Conservation (phyloP, 2,888 invertebrate species). For the Bellardia pandia region DNA sequence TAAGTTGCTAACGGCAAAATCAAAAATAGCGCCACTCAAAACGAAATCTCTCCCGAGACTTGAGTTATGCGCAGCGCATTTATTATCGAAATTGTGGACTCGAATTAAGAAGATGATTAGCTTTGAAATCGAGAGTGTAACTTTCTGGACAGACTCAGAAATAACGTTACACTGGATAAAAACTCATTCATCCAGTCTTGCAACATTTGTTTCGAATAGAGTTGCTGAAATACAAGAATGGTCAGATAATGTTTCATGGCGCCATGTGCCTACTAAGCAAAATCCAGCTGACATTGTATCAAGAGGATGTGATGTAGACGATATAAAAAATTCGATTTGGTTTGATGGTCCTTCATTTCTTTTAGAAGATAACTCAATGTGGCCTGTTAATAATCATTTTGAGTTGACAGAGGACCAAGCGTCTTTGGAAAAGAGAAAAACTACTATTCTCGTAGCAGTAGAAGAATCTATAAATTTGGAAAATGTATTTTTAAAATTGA, state of each 20-base stretch:
- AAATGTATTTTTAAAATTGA: background rate
- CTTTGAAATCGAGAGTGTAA: conserved; percentile 23
- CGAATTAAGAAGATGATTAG: conserved; percentile 22
- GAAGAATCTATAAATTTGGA: background rate
- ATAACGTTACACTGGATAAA: conserved; percentile 42
- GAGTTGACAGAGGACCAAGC: background rate
- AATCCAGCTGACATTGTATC: conserved; percentile 13
- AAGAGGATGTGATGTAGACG: conserved; percentile 11
- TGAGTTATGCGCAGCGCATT: conserved; percentile 14
- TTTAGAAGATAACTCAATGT: too few species aligned
- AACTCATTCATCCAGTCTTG: conserved; percentile 33
- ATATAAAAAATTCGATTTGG: background rate
- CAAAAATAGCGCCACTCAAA: conserved; percentile 61
- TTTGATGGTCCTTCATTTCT: background rate
- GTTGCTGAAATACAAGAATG: conserved; percentile 42
- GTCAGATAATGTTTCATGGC: background rate
- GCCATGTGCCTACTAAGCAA: conserved; percentile 7
- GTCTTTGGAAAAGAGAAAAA: background rate
- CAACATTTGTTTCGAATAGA: conserved; percentile 49
- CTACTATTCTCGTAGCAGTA: background rate
- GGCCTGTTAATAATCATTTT: conserved; percentile 3
- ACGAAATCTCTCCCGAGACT: conserved; percentile 32
- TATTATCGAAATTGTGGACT: conserved; percentile 12
- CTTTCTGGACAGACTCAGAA: conserved; percentile 53
- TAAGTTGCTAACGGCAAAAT: conserved; percentile 42